phyloP scores from a whole-genome alignment of 2,113 vertebrate species.

The Machaerirhynchus nigripectus region DNA sequence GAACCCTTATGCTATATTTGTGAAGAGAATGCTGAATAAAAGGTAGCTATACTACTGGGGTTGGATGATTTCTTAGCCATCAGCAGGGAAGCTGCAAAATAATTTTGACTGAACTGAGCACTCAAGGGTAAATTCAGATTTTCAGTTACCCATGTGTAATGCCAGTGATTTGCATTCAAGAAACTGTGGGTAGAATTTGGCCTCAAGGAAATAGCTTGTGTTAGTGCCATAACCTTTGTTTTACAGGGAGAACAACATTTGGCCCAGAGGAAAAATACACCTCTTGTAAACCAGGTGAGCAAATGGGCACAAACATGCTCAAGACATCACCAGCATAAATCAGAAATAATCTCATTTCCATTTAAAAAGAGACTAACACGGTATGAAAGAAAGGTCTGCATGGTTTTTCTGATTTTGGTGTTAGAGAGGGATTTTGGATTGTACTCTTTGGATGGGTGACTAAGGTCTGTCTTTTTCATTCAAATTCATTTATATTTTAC shows the following conservation, averaged over 20 bases:
- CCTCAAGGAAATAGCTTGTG: slow-evolving; percentile 7
- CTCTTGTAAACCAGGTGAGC: slow-evolving; percentile 28
- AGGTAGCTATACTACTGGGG: background rate
- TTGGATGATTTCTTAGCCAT: slow-evolving; percentile 43
- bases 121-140: slow-evolving; percentile 54
- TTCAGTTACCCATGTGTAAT: slow-evolving; percentile 38
- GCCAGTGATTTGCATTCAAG: slow-evolving; percentile 44
- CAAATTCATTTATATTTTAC: background rate
- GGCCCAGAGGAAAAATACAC: slow-evolving; percentile 6
- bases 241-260: slow-evolving; percentile 11
- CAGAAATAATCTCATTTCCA: background rate
- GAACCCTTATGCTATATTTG: background rate
- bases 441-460: background rate
- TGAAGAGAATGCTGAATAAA: slow-evolving; percentile 40
- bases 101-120: slow-evolving; percentile 43
- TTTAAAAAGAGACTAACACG: background rate
- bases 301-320: background rate
- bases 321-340: background rate
- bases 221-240: slow-evolving; percentile 54
- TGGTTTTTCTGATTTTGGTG: background rate
- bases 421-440: background rate
- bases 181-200: slow-evolving; percentile 21
- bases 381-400: background rate
- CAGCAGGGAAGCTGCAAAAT: slow-evolving; percentile 50
- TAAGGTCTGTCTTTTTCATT: background rate